These are phyloP conservation scores for Clarias magur DNA, from an alignment of 2,113 vertebrate genomes.

Conservation along the genomic window DNA sequence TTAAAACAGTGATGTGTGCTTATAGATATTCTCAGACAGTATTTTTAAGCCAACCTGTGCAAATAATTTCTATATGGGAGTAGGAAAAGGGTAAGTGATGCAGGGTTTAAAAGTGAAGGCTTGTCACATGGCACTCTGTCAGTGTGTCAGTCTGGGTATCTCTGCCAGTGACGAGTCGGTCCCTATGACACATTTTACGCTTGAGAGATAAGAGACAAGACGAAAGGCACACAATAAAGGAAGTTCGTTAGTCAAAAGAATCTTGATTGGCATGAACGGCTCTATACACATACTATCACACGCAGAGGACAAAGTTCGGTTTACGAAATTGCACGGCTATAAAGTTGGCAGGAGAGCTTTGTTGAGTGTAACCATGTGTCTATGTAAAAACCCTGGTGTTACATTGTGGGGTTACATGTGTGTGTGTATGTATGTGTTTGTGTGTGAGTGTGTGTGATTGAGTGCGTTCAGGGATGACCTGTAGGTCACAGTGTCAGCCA, in stretches of 20 bases:
- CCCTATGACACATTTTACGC: slow-evolving; percentile 58
- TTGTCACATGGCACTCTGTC: not conserved
- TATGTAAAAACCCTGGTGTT: not conserved
- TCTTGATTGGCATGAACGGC: slow-evolving; percentile 21
- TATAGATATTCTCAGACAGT: not conserved
- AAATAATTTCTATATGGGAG: slow-evolving; percentile 4
- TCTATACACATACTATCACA: slow-evolving; percentile 53
- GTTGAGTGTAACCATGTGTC: not conserved
- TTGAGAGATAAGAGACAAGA: slow-evolving; percentile 56
- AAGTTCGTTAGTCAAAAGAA: slow-evolving; percentile 51
- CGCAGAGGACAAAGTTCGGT: not conserved
- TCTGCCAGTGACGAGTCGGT: slow-evolving; percentile 55
- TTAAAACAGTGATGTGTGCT: slow-evolving; percentile 4
- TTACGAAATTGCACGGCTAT: not conserved
- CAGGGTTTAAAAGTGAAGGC: slow-evolving; percentile 23
- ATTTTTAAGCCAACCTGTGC: not conserved
- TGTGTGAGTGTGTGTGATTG: not conserved
- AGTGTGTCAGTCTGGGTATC: slow-evolving; percentile 48
- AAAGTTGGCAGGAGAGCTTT: not conserved
- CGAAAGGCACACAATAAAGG: slow-evolving; percentile 54
- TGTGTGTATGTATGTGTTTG: not conserved
- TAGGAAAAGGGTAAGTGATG: slow-evolving; percentile 27
- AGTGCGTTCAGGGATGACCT: not conserved
- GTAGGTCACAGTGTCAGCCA: slow-evolving; percentile 39
- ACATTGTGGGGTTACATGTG: not conserved